Percentiles rank a stretch among this genome's conserved stretches.
Evolutionary conservation across 2,113 vertebrate species (phyloP).

Genomic region (Malurus cyaneus): DNA sequence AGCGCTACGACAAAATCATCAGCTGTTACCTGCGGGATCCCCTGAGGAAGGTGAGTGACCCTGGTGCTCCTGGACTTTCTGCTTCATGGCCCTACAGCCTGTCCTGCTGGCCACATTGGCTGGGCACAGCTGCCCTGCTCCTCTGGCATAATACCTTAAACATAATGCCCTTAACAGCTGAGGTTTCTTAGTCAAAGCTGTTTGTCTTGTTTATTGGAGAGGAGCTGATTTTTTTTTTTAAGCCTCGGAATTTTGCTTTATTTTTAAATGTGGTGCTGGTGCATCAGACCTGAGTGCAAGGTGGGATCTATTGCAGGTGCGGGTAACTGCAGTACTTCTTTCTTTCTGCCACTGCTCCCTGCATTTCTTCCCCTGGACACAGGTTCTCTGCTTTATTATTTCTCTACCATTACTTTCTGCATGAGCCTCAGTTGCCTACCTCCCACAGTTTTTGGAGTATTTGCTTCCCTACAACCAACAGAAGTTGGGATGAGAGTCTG

Average conservation of each 20-base stretch:
- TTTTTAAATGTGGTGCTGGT: not conserved
- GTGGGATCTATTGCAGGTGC: not conserved
- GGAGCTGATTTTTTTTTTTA: not conserved
- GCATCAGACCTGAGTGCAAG: not conserved
- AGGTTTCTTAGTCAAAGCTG: not conserved
- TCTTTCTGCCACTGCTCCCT: not conserved
- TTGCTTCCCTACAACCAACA: not conserved
- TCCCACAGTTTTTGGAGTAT: not conserved
- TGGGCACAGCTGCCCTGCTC: not conserved
- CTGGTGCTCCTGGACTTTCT: not conserved
- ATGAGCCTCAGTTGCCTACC: not conserved
- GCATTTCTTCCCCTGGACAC: not conserved
- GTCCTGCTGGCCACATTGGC: not conserved
- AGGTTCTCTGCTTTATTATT: not conserved
- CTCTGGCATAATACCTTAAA: not conserved
- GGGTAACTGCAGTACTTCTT: not conserved
- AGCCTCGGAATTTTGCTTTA: not conserved
- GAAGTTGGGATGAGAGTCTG: not conserved
- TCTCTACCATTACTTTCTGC: not conserved
- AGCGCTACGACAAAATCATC: slow-evolving; percentile 89
- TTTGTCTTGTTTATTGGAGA: not conserved
- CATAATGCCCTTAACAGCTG: not conserved
- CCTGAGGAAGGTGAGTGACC: slow-evolving; percentile 84
- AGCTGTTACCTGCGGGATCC: slow-evolving; percentile 92
- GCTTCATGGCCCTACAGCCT: not conserved